Evolutionary conservation across 2,113 vertebrate genomes (phyloP).

Genomic region (Corythaeola cristata): DNA sequence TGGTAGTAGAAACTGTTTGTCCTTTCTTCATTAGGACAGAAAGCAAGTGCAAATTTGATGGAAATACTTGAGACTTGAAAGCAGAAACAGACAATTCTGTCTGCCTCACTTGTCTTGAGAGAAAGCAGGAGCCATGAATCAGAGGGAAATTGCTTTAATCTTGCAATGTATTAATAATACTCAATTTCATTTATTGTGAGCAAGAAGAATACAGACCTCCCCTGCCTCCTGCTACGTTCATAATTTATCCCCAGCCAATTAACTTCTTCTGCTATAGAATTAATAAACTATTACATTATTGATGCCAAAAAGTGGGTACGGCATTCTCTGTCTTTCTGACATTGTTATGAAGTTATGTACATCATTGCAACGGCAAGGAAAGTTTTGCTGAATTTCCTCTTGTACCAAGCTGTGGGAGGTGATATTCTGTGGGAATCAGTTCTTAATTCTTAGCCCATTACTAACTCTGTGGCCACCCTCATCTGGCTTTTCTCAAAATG

Average conservation of each 20-base stretch:
- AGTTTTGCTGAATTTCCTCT: not conserved
- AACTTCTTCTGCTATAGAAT: not conserved
- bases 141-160: constrained; percentile 5
- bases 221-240: not conserved
- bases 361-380: not conserved
- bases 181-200: not conserved
- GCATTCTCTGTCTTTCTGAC: not conserved
- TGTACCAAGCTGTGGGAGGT: not conserved
- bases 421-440: not conserved
- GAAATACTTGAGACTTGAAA: not conserved
- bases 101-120: not conserved
- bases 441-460: not conserved
- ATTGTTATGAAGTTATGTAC: not conserved
- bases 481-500: not conserved
- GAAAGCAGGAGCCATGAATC: not conserved
- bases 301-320: not conserved
- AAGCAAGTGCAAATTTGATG: not conserved
- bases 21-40: not conserved
- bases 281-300: constrained; percentile 17
- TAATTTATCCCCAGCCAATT: constrained; percentile 54
- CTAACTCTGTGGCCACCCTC: not conserved
- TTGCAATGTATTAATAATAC: not conserved
- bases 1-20: not conserved
- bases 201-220: not conserved
- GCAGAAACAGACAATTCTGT: not conserved